Evolutionary conservation across 1,140 invertebrate species (phyloP).

Genomic region (Brachionus paranguensis): DNA sequence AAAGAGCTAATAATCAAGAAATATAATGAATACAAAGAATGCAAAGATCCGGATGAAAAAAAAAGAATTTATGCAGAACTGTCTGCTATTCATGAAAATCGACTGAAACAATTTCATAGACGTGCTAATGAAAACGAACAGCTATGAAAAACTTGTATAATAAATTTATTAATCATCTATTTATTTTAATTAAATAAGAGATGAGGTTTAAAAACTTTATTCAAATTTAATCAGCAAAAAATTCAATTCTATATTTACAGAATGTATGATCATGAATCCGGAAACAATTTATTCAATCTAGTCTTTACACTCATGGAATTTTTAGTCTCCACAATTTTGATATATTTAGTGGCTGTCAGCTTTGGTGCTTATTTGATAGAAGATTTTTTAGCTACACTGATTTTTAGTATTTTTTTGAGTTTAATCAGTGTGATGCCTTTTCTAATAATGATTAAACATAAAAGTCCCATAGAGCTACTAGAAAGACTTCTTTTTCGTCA

Average conservation of each 20-base stretch:
- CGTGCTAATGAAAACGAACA: neutral
- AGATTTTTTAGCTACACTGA: neutral
- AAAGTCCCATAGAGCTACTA: neutral
- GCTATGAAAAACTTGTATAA: neutral
- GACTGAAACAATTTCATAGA: neutral
- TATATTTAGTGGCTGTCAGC: conserved; percentile 4
- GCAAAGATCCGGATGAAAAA: neutral
- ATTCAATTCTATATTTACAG: neutral
- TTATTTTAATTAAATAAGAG: neutral
- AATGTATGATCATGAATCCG: neutral
- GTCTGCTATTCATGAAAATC: conserved; percentile 8
- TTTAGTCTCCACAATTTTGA: neutral
- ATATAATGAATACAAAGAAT: conserved; percentile 10
- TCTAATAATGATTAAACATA: neutral
- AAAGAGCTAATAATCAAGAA: neutral
- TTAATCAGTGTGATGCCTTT: neutral
- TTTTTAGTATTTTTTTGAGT: neutral
- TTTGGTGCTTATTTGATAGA: conserved; percentile 25
- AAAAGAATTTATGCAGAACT: neutral
- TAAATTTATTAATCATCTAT: neutral
- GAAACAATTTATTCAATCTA: neutral
- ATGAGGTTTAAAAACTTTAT: neutral
- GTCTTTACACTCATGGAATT: neutral
- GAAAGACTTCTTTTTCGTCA: neutral
- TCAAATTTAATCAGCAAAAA: neutral